These are phyloP conservation scores for Zelleria hepariella DNA, from an alignment of 2,888 invertebrate genomes.

Conservation along the genomic window DNA sequence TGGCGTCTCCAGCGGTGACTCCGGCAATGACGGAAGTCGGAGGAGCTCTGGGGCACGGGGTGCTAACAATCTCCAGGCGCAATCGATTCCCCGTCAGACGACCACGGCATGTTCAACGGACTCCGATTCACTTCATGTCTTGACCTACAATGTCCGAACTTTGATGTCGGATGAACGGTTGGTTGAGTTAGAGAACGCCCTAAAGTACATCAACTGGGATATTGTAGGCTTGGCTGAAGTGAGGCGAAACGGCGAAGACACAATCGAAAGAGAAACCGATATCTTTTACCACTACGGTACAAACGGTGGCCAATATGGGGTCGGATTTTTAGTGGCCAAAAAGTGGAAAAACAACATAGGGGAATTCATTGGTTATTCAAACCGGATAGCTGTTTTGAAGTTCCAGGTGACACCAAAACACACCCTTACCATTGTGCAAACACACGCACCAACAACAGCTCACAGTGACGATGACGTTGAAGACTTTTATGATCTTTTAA, in stretches of 20 bases:
- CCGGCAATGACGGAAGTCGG: background rate
- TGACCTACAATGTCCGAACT: constrained; percentile 1
- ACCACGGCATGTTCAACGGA: background rate
- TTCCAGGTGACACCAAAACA: background rate
- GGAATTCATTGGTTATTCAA: background rate
- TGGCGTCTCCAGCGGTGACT: background rate
- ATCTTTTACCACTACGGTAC: no score
- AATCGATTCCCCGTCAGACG: constrained; percentile 2
- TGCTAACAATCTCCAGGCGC: background rate
- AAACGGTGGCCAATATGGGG: no score
- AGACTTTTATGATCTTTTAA: background rate
- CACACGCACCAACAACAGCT: background rate
- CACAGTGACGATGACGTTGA: background rate
- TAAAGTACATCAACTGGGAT: background rate
- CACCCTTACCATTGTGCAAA: no score
- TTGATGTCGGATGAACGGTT: background rate
- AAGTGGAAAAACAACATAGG: constrained; percentile 4
- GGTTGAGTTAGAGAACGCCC: background rate
- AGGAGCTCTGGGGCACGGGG: background rate
- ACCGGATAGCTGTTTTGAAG: background rate
- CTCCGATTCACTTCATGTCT: background rate
- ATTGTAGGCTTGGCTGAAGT: background rate
- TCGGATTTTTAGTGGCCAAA: background rate
- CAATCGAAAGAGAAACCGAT: background rate
- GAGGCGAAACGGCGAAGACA: background rate